Conservation (phyloP, 1,140 invertebrate species). For the Spodoptera frugiperda region DNA sequence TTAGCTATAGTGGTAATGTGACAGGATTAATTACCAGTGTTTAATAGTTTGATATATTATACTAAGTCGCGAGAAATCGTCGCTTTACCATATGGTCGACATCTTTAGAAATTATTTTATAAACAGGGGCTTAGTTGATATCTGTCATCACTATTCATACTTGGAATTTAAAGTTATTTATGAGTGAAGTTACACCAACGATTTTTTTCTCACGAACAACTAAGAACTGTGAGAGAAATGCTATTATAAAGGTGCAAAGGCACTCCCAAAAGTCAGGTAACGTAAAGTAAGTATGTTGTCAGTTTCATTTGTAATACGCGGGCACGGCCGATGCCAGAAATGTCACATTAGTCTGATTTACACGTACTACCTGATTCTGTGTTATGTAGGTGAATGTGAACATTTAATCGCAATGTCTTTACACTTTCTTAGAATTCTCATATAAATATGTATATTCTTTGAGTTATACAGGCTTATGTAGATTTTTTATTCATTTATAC, state of each 20-base stretch:
- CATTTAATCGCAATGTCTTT: conserved; percentile 35
- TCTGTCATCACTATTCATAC: neutral
- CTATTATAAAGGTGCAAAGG: too few relatives aligned
- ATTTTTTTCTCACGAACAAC: too few relatives aligned
- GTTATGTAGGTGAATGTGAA: conserved; percentile 44
- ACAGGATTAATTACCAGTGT: conserved; percentile 10
- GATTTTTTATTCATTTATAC: neutral
- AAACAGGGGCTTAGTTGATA: neutral
- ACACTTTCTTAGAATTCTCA: neutral
- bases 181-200: too few relatives aligned
- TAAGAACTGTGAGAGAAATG: too few relatives aligned
- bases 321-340: conserved; percentile 63
- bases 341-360: conserved; percentile 81
- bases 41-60: conserved; percentile 1
- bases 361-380: conserved; percentile 66
- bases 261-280: neutral
- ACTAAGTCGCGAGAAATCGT: neutral
- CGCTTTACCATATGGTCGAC: neutral
- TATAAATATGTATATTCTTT: neutral
- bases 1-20: conserved; percentile 16
- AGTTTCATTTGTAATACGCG: conserved; percentile 57
- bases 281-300: conserved; percentile 28
- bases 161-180: neutral
- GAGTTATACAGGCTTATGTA: too few relatives aligned
- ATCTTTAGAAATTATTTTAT: neutral